These are phyloP conservation scores for Drosophila biarmipes DNA, from an alignment of 1,140 invertebrate genomes.

Conservation along the genomic window DNA sequence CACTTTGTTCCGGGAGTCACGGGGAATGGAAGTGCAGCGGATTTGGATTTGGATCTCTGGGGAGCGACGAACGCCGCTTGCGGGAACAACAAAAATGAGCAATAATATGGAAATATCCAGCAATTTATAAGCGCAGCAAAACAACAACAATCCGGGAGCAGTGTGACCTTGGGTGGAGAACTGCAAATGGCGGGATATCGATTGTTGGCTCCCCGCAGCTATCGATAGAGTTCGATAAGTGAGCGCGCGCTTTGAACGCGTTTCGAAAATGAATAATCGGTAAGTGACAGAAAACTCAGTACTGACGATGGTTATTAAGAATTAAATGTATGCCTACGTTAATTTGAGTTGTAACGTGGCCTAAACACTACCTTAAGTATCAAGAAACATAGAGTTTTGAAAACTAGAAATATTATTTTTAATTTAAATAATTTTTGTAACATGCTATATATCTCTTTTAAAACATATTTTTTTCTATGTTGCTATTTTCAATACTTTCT, in stretches of 20 bases:
- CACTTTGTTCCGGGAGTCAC: not conserved
- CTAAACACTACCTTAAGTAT: too few species aligned
- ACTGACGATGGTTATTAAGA: not conserved
- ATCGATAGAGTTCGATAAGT: slow-evolving; percentile 1
- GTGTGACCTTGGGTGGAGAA: slow-evolving; percentile 13
- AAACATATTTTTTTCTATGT: too few species aligned
- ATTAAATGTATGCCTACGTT: too few species aligned
- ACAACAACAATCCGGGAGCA: slow-evolving; percentile 18
- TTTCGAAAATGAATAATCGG: not conserved
- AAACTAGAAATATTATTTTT: too few species aligned
- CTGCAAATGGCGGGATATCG: not conserved
- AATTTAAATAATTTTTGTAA: too few species aligned
- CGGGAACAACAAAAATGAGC: slow-evolving; percentile 38
- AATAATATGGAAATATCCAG: slow-evolving; percentile 41
- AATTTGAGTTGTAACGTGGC: too few species aligned
- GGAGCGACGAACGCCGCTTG: slow-evolving; percentile 3
- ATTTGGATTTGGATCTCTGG: not conserved
- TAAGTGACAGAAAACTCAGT: not conserved
- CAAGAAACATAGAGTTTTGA: too few species aligned
- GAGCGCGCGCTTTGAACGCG: not conserved
- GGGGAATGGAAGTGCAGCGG: not conserved
- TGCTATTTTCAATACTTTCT: too few species aligned
- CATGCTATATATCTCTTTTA: too few species aligned
- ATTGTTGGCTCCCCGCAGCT: not conserved
- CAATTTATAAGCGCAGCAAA: slow-evolving; percentile 57